Percentiles rank a stretch among this genome's conserved stretches.
Evolutionary conservation across 2,113 vertebrate species (phyloP).

Genomic region (Etia nguti): DNA sequence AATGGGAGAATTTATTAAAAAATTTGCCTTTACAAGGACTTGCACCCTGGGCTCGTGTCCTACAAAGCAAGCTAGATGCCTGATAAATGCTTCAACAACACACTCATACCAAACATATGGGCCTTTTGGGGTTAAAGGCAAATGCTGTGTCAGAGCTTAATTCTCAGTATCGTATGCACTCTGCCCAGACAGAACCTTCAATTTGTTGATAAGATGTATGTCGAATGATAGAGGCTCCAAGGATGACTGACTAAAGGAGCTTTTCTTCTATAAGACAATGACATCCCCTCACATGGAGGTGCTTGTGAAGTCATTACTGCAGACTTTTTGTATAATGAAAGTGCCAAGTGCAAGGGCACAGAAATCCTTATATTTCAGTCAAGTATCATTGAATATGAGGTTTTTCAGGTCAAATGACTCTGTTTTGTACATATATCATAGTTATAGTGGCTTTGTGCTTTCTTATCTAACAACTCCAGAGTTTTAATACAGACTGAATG

Average conservation of each 20-base stretch:
- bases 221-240: neutral
- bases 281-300: neutral
- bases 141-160: neutral
- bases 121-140: neutral
- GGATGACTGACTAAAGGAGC: conserved; percentile 2
- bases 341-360: conserved; percentile 16
- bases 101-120: neutral
- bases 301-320: conserved; percentile 14
- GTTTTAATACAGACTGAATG: conserved; percentile 1
- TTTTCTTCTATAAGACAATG: conserved; percentile 8
- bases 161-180: neutral
- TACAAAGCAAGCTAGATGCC: neutral
- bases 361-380: neutral
- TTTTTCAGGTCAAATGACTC: neutral
- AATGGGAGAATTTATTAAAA: conserved; percentile 2
- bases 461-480: neutral
- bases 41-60: neutral
- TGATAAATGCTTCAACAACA: neutral
- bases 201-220: conserved; percentile 6
- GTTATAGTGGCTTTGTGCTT: neutral
- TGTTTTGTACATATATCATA: neutral
- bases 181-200: neutral
- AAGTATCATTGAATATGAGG: conserved; percentile 5
- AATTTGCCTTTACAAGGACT: neutral
- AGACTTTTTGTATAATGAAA: neutral